Conservation (phyloP, 2,113 vertebrate species). For the Dipodomys merriami region DNA sequence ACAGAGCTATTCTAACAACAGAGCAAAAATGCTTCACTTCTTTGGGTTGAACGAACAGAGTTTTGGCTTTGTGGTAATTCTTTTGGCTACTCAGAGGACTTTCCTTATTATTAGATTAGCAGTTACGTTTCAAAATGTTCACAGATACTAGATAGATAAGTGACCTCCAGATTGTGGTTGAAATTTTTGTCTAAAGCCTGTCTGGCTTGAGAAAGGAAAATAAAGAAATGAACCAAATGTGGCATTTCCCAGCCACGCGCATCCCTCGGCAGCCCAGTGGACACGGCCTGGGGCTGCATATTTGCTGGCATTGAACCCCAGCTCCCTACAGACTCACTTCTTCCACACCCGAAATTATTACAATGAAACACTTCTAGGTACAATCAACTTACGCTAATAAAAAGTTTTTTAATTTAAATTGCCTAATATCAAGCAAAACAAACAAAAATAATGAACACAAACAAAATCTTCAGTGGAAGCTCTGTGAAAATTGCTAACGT, state of each 20-base stretch:
- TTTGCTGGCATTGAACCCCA: background rate
- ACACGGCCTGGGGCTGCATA: background rate
- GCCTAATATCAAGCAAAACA: conserved; percentile 34
- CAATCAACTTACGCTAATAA: too few relatives aligned
- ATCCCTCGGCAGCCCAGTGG: conserved; percentile 5
- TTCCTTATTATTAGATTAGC: conserved; percentile 1
- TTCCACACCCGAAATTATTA: too few relatives aligned
- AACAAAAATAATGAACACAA: background rate
- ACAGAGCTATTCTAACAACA: background rate
- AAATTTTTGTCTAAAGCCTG: conserved; percentile 43
- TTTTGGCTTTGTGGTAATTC: conserved; percentile 25
- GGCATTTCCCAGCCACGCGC: conserved; percentile 47
- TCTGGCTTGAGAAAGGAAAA: conserved; percentile 15
- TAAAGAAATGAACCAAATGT: conserved; percentile 23
- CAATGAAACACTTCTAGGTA: too few relatives aligned
- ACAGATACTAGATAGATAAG: background rate
- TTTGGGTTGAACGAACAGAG: background rate
- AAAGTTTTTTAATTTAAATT: background rate
- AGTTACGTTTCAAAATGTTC: conserved; percentile 36
- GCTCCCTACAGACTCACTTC: conserved; percentile 20
- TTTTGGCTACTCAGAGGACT: conserved; percentile 1
- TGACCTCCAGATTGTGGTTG: background rate
- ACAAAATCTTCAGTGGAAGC: background rate
- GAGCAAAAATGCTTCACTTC: background rate
- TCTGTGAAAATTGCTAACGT: background rate